Evolutionary conservation across 2,113 vertebrate species (phyloP).

Genomic region (Morone chrysops): DNA sequence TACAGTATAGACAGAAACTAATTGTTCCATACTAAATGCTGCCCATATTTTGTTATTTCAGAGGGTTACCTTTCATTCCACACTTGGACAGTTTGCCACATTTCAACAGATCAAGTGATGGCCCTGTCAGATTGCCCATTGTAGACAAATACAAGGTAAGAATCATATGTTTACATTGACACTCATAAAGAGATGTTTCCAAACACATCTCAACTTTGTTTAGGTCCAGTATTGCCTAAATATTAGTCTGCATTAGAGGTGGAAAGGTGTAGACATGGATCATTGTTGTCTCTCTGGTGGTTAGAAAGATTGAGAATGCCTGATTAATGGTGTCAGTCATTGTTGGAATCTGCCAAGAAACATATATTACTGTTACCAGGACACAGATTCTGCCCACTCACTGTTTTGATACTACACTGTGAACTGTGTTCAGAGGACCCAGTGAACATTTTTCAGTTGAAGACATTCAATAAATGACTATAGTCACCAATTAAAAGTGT

Average conservation of each 20-base stretch:
- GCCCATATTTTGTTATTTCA: conserved; percentile 59
- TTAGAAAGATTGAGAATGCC: background rate
- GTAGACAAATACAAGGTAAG: conserved; percentile 99
- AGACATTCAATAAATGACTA: too few species aligned
- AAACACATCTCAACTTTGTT: background rate
- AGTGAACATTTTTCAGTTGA: too few species aligned
- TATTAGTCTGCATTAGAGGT: background rate
- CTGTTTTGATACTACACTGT: background rate
- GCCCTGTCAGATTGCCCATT: conserved; percentile 97
- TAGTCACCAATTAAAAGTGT: too few species aligned
- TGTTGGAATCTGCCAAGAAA: background rate
- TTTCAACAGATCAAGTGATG: conserved; percentile 93
- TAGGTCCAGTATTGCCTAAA: background rate
- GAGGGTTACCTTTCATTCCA: conserved; percentile 97
- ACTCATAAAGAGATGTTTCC: background rate
- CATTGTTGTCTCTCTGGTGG: background rate
- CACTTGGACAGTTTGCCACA: conserved; percentile 98
- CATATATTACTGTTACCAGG: background rate
- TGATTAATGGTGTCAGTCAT: too few species aligned
- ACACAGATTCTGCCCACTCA: background rate
- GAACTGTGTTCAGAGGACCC: background rate
- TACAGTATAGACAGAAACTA: fast-evolving
- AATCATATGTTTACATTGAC: background rate
- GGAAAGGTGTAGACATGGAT: background rate
- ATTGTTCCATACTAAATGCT: background rate